These are phyloP conservation scores for Pempheris klunzingeri DNA, from an alignment of 2,797 vertebrate species.

Conservation along the genomic window DNA sequence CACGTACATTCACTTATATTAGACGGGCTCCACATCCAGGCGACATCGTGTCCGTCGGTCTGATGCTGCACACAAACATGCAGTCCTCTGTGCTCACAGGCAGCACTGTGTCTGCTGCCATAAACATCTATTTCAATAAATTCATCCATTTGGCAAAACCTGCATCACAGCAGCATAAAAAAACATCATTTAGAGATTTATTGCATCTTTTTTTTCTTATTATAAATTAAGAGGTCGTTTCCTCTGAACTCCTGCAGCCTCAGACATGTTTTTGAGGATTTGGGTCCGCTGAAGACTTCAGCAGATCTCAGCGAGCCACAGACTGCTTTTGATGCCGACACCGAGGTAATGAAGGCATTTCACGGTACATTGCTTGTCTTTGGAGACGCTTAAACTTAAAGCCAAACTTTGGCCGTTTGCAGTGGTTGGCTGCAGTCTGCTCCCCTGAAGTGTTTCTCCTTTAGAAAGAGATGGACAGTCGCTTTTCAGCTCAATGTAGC, in stretches of 20 bases:
- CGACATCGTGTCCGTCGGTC: too few relatives aligned
- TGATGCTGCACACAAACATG: not conserved
- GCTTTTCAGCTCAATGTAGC: not conserved
- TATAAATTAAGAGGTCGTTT: too few relatives aligned
- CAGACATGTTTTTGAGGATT: not conserved
- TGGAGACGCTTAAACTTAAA: not conserved
- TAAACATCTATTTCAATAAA: too few relatives aligned
- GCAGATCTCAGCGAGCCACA: not conserved
- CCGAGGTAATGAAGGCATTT: constrained; percentile 12
- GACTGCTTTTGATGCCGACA: not conserved
- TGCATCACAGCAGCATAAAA: not conserved
- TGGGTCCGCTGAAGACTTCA: not conserved
- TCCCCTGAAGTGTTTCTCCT: not conserved
- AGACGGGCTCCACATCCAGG: too few relatives aligned
- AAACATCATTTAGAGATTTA: not conserved
- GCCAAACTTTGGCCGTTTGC: not conserved
- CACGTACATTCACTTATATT: too few relatives aligned
- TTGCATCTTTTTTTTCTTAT: not conserved
- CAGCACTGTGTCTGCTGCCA: too few relatives aligned
- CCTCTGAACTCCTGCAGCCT: too few relatives aligned
- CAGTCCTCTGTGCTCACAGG: too few relatives aligned
- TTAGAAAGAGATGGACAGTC: not conserved
- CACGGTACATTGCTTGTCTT: not conserved
- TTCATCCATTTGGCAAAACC: not conserved
- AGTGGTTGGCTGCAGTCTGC: not conserved